Conservation (phyloP, 2,113 vertebrate species). For the Engystomops pustulosus region DNA sequence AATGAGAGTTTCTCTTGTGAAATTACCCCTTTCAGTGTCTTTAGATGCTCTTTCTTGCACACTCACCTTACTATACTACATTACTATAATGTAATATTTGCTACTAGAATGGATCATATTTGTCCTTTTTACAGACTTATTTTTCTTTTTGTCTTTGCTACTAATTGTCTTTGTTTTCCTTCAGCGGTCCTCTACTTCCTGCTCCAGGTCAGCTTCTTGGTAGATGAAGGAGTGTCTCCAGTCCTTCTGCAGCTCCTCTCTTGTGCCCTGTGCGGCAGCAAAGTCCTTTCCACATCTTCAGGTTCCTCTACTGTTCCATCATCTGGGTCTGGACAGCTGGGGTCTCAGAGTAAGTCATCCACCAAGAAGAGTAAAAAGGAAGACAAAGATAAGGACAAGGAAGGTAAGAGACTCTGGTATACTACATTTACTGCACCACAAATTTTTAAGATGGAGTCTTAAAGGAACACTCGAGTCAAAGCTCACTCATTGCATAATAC, state of each 20-base stretch:
- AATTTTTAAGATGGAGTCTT: too few relatives aligned
- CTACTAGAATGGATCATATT: too few relatives aligned
- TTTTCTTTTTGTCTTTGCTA: too few relatives aligned
- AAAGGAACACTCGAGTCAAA: too few relatives aligned
- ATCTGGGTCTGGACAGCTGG: conserved; percentile 75
- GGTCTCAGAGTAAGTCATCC: conserved; percentile 88
- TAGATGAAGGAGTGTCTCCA: conserved; percentile 94
- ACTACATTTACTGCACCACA: too few relatives aligned
- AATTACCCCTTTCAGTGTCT: too few relatives aligned
- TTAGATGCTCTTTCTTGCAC: too few relatives aligned
- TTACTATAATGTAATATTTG: too few relatives aligned
- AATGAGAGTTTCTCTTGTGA: too few relatives aligned
- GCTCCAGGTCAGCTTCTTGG: conserved; percentile 97
- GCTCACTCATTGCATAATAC: too few relatives aligned
- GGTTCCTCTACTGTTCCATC: conserved; percentile 66
- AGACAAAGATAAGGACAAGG: conserved; percentile 95
- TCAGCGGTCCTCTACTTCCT: conserved; percentile 96
- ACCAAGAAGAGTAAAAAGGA: conserved; percentile 98
- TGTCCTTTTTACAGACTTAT: too few relatives aligned
- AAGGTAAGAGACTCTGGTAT: conserved; percentile 78
- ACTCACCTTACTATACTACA: too few relatives aligned
- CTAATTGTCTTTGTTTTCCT: background rate
- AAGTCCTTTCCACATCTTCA: conserved; percentile 84
- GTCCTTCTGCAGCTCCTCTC: conserved; percentile 95
- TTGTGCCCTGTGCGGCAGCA: conserved; percentile 95